Evolutionary conservation across 2,113 vertebrate species (phyloP).

Genomic region (Rhinogobius similis): DNA sequence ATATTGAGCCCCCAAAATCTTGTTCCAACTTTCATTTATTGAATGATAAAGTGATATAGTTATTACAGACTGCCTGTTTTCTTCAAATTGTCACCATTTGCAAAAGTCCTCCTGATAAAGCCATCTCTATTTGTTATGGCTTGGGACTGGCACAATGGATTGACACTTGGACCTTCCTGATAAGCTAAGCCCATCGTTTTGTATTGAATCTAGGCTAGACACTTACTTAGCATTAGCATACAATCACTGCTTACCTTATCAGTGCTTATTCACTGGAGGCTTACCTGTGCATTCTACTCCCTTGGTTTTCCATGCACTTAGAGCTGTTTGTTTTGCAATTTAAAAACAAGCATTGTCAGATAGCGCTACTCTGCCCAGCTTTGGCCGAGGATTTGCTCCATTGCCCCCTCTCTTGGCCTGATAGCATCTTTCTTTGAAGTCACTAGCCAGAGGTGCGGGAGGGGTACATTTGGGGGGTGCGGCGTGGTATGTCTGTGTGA

Average conservation of each 20-base stretch:
- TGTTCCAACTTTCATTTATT: no score
- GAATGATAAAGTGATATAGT: no score
- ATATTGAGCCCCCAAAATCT: no score
- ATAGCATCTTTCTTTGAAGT: constrained; percentile 73
- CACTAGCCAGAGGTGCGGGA: constrained; percentile 70
- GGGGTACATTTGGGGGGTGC: constrained; percentile 32
- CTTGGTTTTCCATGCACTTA: not conserved
- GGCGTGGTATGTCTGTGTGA: constrained; percentile 54
- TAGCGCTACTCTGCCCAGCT: constrained; percentile 17
- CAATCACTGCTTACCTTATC: not conserved
- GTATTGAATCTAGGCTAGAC: not conserved
- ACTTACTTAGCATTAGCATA: not conserved
- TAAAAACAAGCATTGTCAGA: constrained; percentile 25
- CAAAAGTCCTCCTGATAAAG: not conserved
- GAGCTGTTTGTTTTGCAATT: constrained; percentile 24
- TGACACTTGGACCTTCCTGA: not conserved
- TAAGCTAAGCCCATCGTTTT: not conserved
- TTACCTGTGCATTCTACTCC: not conserved
- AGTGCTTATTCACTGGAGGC: not conserved
- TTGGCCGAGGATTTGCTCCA: constrained; percentile 31
- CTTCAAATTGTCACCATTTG: no score
- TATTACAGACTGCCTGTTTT: no score
- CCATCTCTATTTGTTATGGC: not conserved
- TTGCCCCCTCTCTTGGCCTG: constrained; percentile 33
- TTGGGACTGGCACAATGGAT: not conserved